Evolutionary conservation across 2,113 vertebrate genomes (phyloP).

Genomic region (Falco punctatus): DNA sequence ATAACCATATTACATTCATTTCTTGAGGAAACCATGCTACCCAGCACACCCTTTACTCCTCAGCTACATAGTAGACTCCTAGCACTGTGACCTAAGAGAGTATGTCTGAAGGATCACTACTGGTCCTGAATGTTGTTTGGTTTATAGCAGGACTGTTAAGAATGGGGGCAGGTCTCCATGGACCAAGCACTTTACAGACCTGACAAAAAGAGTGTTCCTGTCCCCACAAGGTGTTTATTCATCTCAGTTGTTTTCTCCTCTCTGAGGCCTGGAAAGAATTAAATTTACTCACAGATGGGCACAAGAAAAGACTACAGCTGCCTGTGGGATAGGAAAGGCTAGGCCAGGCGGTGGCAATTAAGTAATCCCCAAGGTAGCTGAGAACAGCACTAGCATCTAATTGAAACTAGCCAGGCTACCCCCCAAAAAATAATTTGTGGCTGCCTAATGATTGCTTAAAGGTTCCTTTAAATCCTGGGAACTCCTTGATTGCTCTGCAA

Average conservation of each 20-base stretch:
- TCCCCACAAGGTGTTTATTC: neutral
- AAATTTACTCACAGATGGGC: neutral
- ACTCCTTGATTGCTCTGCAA: neutral
- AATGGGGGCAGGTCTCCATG: neutral
- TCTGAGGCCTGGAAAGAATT: neutral
- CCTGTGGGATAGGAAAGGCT: neutral
- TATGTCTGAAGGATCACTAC: neutral
- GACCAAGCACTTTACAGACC: neutral
- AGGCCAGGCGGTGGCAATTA: neutral
- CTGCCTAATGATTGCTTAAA: neutral
- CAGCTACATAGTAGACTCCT: neutral
- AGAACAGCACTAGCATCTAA: neutral
- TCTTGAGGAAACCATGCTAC: neutral
- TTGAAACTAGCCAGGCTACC: neutral
- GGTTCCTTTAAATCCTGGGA: neutral
- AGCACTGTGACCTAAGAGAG: neutral
- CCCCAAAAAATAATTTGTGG: neutral
- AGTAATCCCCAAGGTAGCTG: neutral
- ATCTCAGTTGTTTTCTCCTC: neutral
- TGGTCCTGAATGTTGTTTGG: rapidly evolving
- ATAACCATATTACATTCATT: neutral
- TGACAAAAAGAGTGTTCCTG: neutral
- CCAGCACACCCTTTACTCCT: neutral
- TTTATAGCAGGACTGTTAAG: neutral
- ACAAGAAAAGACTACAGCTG: neutral